Evolutionary conservation across 2,888 invertebrate species (phyloP).

Genomic region (Spisula solida): DNA sequence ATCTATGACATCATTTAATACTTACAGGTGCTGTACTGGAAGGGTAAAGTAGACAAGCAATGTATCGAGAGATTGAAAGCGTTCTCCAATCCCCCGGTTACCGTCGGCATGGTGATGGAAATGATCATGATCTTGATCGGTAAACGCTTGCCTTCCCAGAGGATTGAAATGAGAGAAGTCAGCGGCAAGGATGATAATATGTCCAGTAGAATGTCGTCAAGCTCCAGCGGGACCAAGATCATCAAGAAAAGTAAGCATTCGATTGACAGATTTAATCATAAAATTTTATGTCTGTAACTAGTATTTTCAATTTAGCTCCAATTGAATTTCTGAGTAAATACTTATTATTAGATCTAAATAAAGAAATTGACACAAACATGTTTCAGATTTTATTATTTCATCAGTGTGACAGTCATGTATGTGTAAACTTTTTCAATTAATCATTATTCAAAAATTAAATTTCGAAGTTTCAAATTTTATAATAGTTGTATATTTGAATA

Average conservation of each 20-base stretch:
- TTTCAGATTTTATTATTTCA: no score
- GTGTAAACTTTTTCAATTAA: no score
- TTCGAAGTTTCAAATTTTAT: no score
- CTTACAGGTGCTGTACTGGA: conserved; percentile 85
- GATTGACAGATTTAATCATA: conserved; percentile 11
- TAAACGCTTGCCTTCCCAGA: conserved; percentile 83
- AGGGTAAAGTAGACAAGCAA: conserved; percentile 84
- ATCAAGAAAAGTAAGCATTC: conserved; percentile 79
- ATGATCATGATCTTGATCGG: conserved; percentile 87
- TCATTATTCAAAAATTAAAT: no score
- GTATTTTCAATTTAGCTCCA: not conserved
- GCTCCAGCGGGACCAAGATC: conserved; percentile 84
- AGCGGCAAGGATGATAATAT: conserved; percentile 80
- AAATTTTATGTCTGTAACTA: not conserved
- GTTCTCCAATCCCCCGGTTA: conserved; percentile 85
- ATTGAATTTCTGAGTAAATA: not conserved
- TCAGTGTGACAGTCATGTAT: no score
- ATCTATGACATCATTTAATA: no score
- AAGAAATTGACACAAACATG: not conserved
- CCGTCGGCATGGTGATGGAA: conserved; percentile 87
- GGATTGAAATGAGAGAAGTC: conserved; percentile 75
- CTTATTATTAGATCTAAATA: no score
- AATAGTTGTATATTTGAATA: no score
- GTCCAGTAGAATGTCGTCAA: conserved; percentile 85
- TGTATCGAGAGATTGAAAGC: conserved; percentile 86